Base-by-base conservation (phyloP, 2,888 invertebrate genomes). In the Scaptodrosophila latifasciaeformis region DNA sequence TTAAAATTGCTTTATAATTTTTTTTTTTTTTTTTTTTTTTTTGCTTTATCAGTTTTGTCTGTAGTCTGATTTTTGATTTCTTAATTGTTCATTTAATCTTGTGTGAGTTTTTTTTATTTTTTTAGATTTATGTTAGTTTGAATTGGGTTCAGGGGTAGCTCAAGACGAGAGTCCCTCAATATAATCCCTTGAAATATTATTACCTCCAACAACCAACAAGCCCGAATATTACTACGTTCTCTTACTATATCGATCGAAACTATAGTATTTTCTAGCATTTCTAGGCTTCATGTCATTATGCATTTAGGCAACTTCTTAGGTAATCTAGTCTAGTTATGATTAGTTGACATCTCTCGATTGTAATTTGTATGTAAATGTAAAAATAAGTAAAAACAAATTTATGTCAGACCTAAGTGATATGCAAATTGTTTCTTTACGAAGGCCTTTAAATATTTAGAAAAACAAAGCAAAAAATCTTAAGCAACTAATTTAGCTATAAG, bases 11-110 rank as follows among this genome's bases (percentile, higher is more conserved):
- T n/a, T n/a, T n/a, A n/a, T n/a, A n/a, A n/a, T n/a, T n/a, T n/a
- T n/a, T n/a, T n/a, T n/a, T n/a, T n/a, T n/a, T n/a, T n/a, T n/a
- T n/a, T n/a, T n/a, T n/a, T n/a, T 13, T 13, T 29, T 29, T 29
- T 15, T 44, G 7, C 13, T 27, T 44, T 44, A 15, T n/a, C n/a
- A n/a, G 13, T 29, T 44, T 15, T n/a, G n/a, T n/a, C n/a, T n/a
- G n/a, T n/a, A n/a, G n/a, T 12, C 1, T 29, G 15, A n/a, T 24
- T 17, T 10, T 19, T 42, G 18, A 12, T 21, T 42, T 42, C 21
- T 21, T 5, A 42, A 42, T 42, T 42, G 12, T 42, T 24, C 24
- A 7, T 7, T 24, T 24, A 45, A 29, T 45, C 31, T n/a, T 31
- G 18, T 45, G 29, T 45, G 29, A 17, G n/a, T 42, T 21, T 1